Base-by-base conservation (phyloP, 2,797 vertebrate genomes). In the Miichthys miiuy region DNA sequence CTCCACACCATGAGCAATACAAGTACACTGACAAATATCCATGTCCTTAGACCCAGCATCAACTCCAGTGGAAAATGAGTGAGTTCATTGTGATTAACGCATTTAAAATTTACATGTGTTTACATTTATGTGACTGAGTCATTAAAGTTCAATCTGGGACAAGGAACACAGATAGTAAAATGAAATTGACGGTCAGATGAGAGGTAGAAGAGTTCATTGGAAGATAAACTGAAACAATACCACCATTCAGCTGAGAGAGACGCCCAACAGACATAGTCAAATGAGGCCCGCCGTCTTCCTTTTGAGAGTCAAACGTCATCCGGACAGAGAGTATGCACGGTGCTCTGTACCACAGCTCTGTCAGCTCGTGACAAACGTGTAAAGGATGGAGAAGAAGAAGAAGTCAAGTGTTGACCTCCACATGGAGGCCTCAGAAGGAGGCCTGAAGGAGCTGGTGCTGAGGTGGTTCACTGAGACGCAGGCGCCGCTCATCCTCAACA, bases 401-500 rank as follows among this genome's bases (percentile, higher is more conserved):
- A 84, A 20, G 47, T 3, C 46, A 0, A 48, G 23, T 1, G 63
- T 46, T 0, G 85, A 86, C 2, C 42, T 78, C 0, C 55, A 48
- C 9, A 2, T 25, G 70, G 83, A 79, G 72, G 30, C 51, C 0
- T 50, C 71, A 1, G 88, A 87, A 3, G 89, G 92, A 18, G 89
- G 91, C 54, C 88, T 95, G 83, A 95, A 88, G 87, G 93, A 95
- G 25, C 90, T 95, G 86, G 93, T 95, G 2, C 56, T 93, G 25
- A 87, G 75, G 34, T 96, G 96, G 96, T 96, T 97, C 87, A 92
- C 86, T 0, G 94, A 96, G 72, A 96, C 94, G 0, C 96, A 96
- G 93, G 92, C 89, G 0, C 76, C 86, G 0, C 73, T 92, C 58
- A 84, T 97, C 20, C 61, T 94, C 61, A 87, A 90, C 62, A 80